Base-by-base conservation (phyloP, 2,797 vertebrate genomes). In the Anguilla obscura region DNA sequence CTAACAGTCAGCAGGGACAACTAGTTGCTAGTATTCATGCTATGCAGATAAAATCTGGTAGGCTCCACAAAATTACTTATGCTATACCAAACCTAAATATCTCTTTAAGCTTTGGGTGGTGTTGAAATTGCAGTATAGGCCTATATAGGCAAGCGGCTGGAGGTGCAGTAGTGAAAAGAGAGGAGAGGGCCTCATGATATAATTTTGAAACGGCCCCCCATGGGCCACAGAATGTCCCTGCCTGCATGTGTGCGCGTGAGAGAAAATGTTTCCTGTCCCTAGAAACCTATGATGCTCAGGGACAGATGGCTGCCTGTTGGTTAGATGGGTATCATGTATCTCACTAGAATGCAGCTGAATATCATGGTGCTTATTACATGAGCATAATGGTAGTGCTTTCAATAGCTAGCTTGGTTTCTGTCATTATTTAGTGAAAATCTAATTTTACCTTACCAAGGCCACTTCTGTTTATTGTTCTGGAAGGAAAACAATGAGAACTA, bases 251-350 rank as follows among this genome's bases (percentile, higher is more conserved):
- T 6, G 52, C 48, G 52, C 1, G 2, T 2, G 56, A 33, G 27
- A 84, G 83, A 27, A 58, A 82, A 82, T 18, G 33, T 14, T 50
- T 40, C 74, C 36, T 40, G 69, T 79, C 84, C 40, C 56, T 86
- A 52, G 63, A 83, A 71, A 50, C 50, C 16, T 14, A 40, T 63
- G 79, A 86, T 24, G 80, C 27, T 24, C 60, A 2, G 33, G 21
- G 27, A 89, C 88, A 89, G 88, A 86, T 89, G 88, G 88, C 45
- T 54, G 40, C 9, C 83, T 85, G 63, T 33, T 85, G 58, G 79
- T 84, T 80, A 84, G 85, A 79, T 71, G 16, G 58, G 21, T 83
- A 21, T 88, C 36, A 63, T 21, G 27, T 33, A 52, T 50, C 33
- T n/a, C 16, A 60, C 84, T 40, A 63, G 40, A 40, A 79, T 82